Conservation (phyloP, 2,113 vertebrate species). For the Chloebia gouldiae region DNA sequence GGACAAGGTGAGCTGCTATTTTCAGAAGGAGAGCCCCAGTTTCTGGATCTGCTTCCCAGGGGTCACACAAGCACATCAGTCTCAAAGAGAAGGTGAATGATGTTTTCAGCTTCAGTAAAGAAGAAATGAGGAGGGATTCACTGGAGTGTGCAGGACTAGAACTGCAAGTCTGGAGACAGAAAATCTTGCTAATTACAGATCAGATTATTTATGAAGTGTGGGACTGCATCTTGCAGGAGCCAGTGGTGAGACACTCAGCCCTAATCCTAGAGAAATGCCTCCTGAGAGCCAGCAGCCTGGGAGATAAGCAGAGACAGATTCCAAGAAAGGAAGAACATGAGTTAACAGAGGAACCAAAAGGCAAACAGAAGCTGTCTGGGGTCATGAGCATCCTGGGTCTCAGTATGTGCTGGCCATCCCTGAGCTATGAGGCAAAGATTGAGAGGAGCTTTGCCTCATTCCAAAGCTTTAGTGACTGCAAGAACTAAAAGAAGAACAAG, state of each 20-base stretch:
- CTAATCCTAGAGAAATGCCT: neutral
- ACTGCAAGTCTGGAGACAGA: neutral
- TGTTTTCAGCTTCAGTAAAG: neutral
- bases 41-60: neutral
- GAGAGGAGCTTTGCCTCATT: neutral
- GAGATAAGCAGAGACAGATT: conserved; percentile 7
- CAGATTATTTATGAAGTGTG: conserved; percentile 33
- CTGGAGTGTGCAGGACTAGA: neutral
- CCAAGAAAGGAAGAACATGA: neutral
- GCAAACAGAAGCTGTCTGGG: conserved; percentile 19
- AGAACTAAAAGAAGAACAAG: neutral
- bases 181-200: conserved; percentile 2
- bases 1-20: neutral
- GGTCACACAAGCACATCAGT: neutral
- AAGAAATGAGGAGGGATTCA: neutral
- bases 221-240: conserved; percentile 1
- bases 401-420: neutral
- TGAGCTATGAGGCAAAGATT: neutral
- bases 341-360: neutral
- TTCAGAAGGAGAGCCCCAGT: neutral
- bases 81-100: neutral
- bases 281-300: neutral
- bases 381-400: neutral
- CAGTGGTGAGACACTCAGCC: neutral
- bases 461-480: neutral